Evolutionary conservation across 2,888 invertebrate species (phyloP), one percentile per base, ranked within the genome.

Genomic region (Entomobrya multifasciata): DNA sequence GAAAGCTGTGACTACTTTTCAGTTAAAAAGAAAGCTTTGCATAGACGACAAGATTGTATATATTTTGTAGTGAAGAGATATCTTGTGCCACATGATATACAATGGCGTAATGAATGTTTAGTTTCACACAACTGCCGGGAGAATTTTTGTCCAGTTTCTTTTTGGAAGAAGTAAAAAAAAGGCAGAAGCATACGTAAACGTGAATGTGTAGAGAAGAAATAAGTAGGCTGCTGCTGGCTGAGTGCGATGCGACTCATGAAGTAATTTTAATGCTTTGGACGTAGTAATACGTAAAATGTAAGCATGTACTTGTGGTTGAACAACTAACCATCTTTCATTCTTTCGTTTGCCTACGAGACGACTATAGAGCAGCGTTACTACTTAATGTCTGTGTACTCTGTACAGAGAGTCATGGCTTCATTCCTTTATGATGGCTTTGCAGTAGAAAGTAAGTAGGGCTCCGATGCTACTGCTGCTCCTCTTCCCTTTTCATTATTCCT

Each of bases 291-390:
- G n/a, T n/a, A n/a, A n/a, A 57, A 76, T 74, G 27, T 82, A 81
- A 55, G 82, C 57, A 78, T 86, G 86, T 80, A 62, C 86, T 78
- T 86, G 86, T 36, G 86, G 81, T 81, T 72, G 81, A 81, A 77
- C 67, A 81, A 76, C 86, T 81, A 81, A 77, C 76, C 86, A 65
- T 86, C 81, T 76, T 80, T 81, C 81, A 74, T 81, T 80, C 86
- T 57, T 86, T 74, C 74, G 57, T 77, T 67, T 67, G 41, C 44
- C 30, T 22, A 44, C 17, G 20, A 11, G 20, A 67, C 41, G 22
- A n/a, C n/a, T n/a, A n/a, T n/a, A n/a, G 30, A 55, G 52, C n/a
- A n/a, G n/a, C n/a, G n/a, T n/a, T n/a, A n/a, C n/a, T 17, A 55
- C 65, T 72, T 27, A 13, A 30, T 1, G 65, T 36, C n/a, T 5